Conservation (phyloP, 1,140 invertebrate genomes). For the Metaphire vulgaris region DNA sequence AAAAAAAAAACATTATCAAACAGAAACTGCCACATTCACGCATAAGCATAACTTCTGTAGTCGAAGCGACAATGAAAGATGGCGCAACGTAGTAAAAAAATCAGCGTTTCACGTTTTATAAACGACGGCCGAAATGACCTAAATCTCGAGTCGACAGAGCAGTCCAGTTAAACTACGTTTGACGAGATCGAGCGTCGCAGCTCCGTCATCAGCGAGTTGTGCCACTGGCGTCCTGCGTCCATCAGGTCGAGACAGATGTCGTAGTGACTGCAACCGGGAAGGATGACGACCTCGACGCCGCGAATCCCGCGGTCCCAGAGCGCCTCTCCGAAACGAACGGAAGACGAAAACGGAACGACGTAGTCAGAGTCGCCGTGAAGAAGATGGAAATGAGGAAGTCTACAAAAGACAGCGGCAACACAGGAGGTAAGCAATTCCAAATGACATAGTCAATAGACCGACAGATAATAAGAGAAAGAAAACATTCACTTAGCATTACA, state of each 20-base stretch:
- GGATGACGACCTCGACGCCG: conserved; percentile 33
- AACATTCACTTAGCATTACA: neutral
- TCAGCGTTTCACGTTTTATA: no score
- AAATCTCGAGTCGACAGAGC: no score
- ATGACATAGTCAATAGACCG: neutral
- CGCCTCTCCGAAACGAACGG: conserved; percentile 36
- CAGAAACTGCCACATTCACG: no score
- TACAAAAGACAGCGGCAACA: conserved; percentile 32
- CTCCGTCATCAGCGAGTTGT: conserved; percentile 38
- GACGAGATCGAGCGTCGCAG: conserved; percentile 3
- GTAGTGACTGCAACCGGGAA: conserved; percentile 46
- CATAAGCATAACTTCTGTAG: no score
- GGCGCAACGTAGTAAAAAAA: no score
- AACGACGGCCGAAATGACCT: no score
- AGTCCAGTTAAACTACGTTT: no score
- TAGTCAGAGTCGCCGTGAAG: conserved; percentile 45
- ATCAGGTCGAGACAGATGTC: conserved; percentile 46
- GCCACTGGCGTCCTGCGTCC: conserved; percentile 36
- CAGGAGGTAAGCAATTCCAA: neutral
- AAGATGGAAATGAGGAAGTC: conserved; percentile 43
- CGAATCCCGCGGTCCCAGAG: conserved; percentile 27
- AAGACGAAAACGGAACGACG: conserved; percentile 40
- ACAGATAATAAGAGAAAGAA: conserved; percentile 1
- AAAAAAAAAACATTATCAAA: no score
- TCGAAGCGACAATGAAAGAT: no score